A percentile compares a stretch with the other conserved stretches of the same genome.
Conservation (phyloP, 2,113 vertebrate species). For the Pteronura brasiliensis region DNA sequence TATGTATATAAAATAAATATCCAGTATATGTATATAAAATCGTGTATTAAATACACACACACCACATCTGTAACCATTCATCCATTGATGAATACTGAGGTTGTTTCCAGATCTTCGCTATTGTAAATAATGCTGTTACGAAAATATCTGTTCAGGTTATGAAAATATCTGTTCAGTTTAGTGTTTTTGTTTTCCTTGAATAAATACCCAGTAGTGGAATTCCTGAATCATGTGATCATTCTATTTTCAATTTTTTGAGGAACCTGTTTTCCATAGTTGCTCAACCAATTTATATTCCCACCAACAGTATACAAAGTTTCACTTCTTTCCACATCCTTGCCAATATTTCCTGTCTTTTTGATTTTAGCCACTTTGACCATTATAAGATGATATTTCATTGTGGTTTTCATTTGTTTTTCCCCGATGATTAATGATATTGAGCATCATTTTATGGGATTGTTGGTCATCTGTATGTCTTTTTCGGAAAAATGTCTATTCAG, state of each 20-base stretch:
- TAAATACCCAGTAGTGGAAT: not conserved
- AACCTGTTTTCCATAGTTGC: not conserved
- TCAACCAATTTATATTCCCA: not conserved
- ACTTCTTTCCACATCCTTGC: not conserved
- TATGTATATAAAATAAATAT: not conserved
- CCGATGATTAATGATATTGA: not conserved
- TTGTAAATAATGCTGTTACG: not conserved
- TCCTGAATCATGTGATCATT: not conserved
- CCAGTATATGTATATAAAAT: not conserved
- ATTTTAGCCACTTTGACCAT: not conserved
- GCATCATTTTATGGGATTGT: not conserved
- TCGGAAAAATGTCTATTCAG: not conserved
- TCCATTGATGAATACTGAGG: not conserved
- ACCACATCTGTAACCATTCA: not conserved
- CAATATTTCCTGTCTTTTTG: not conserved
- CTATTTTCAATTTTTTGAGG: not conserved
- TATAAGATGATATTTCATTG: not conserved
- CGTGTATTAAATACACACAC: not conserved
- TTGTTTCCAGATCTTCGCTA: not conserved
- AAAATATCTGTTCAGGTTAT: not conserved
- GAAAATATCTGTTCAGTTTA: not conserved
- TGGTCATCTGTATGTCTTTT: not conserved
- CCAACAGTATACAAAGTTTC: not conserved
- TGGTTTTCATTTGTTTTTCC: not conserved
- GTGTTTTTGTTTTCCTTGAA: not conserved